These are phyloP conservation scores for Aphelocoma californica DNA, from an alignment of 2,797 vertebrate species.

Conservation along the genomic window DNA sequence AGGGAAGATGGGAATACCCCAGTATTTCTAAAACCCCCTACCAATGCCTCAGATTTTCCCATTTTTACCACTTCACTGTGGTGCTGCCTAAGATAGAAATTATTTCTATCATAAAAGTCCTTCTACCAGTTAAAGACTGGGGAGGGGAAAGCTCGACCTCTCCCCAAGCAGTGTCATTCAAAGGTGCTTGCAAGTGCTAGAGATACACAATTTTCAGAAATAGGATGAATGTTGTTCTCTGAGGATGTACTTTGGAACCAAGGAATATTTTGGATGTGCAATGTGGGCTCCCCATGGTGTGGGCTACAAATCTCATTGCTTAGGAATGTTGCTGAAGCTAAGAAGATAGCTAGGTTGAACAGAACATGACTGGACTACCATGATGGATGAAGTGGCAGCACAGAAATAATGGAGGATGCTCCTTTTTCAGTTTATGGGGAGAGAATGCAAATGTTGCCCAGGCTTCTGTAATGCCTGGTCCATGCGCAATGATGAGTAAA, in stretches of 20 bases:
- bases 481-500: slow-evolving; percentile 35
- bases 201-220: not conserved
- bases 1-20: not conserved
- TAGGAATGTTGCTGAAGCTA: not conserved
- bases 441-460: not conserved
- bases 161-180: not conserved
- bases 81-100: not conserved
- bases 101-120: not conserved
- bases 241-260: not conserved
- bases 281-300: not conserved
- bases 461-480: slow-evolving; percentile 20
- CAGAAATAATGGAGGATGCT: not conserved
- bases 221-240: not conserved
- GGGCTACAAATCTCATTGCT: not conserved
- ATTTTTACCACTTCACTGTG: not conserved
- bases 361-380: not conserved
- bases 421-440: not conserved
- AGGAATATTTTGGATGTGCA: not conserved
- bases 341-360: not conserved
- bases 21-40: not conserved
- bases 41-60: not conserved
- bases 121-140: not conserved
- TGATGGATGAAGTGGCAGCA: not conserved
- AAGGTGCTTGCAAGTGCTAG: not conserved
- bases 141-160: not conserved